Conservation (phyloP, 2,797 vertebrate genomes). For the Lycodopsis pacificus region DNA sequence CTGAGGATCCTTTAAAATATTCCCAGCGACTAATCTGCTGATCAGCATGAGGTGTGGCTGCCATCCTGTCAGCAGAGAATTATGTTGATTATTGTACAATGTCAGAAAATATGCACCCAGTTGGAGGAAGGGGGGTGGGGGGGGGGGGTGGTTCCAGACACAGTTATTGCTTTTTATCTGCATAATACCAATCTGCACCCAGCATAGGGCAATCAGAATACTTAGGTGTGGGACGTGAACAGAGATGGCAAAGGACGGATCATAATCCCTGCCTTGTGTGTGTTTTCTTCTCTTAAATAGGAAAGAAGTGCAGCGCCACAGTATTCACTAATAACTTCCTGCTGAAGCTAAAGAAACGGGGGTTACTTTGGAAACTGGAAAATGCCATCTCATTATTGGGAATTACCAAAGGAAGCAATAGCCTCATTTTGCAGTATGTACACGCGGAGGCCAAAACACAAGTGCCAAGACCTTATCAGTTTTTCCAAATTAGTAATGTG, state of each 20-base stretch:
- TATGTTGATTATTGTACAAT: constrained; percentile 74
- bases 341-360: constrained; percentile 41
- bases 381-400: constrained; percentile 75
- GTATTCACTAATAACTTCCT: constrained; percentile 53
- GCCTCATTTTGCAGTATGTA: constrained; percentile 53
- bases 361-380: constrained; percentile 53
- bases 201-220: constrained; percentile 45
- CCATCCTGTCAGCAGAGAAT: constrained; percentile 70
- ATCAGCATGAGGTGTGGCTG: constrained; percentile 74
- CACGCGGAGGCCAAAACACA: constrained; percentile 49
- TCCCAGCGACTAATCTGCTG: constrained; percentile 70
- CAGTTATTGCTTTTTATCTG: constrained; percentile 35
- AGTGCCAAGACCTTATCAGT: constrained; percentile 68
- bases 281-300: constrained; percentile 18
- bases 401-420: constrained; percentile 63
- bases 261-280: constrained; percentile 49
- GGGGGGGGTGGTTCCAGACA: constrained; percentile 21
- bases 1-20: constrained; percentile 62
- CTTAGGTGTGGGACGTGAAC: constrained; percentile 36
- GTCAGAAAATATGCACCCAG: constrained; percentile 53
- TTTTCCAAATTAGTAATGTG: constrained; percentile 62
- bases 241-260: constrained; percentile 47
- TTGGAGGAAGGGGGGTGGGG: background rate
- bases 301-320: constrained; percentile 30
- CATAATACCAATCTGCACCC: constrained; percentile 35